phyloP scores from a whole-genome alignment of 2,797 vertebrate genomes.

The Buceros bicornis region DNA sequence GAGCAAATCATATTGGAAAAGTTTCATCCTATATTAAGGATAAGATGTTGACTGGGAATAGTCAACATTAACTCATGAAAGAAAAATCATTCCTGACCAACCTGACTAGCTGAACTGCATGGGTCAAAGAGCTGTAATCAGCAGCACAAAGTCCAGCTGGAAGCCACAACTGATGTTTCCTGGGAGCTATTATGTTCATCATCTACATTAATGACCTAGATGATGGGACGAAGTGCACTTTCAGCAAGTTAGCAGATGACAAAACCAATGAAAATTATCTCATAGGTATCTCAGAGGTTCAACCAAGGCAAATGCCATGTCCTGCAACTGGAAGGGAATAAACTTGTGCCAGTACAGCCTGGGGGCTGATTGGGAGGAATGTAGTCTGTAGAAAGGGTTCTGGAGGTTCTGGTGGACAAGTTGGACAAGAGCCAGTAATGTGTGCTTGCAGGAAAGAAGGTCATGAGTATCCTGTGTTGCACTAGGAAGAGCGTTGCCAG shows the following conservation, averaged over 20 bases:
- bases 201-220: too few relatives aligned
- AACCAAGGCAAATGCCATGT: neutral
- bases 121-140: neutral
- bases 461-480: neutral
- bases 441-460: neutral
- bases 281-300: neutral
- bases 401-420: too few relatives aligned
- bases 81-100: neutral
- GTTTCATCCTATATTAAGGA: neutral
- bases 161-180: neutral
- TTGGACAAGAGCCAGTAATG: neutral
- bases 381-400: neutral
- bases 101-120: neutral
- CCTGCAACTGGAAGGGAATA: neutral
- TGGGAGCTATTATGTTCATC: neutral
- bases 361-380: neutral
- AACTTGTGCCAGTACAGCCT: neutral
- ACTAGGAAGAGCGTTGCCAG: neutral
- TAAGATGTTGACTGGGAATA: neutral
- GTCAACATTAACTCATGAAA: neutral
- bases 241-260: neutral
- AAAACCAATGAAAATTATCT: neutral
- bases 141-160: neutral
- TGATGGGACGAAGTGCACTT: neutral
- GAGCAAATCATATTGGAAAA: neutral